Percentiles rank a stretch among this genome's conserved stretches.
phyloP scores from a whole-genome alignment of 2,113 vertebrate genomes.

The Pterocles orientalis region DNA sequence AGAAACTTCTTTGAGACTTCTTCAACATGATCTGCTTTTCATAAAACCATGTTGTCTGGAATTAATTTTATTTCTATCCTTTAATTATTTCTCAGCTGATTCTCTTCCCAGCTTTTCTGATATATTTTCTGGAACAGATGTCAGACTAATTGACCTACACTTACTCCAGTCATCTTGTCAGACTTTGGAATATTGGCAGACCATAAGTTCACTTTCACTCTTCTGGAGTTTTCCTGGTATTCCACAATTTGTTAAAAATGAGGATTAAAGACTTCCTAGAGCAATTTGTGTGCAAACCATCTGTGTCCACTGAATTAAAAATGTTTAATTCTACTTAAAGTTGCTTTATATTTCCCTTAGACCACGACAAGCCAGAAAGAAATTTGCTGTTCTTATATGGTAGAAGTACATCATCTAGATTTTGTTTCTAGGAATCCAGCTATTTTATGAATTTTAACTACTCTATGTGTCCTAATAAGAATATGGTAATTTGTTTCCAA shows the following conservation, averaged over 20 bases:
- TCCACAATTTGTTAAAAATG: not conserved
- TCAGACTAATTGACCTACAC: constrained; percentile 34
- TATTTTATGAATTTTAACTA: not conserved
- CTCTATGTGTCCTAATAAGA: not conserved
- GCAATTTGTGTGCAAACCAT: not conserved
- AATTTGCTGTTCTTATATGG: not conserved
- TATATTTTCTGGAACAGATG: constrained; percentile 45
- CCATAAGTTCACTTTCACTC: not conserved
- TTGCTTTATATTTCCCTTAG: not conserved
- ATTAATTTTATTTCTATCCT: constrained; percentile 48
- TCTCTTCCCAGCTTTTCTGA: constrained; percentile 11
- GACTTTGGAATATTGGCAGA: not conserved
- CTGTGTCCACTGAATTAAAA: not conserved
- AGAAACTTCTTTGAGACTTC: constrained; percentile 52
- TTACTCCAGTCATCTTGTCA: not conserved
- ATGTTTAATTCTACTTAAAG: not conserved
- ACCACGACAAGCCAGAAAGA: not conserved
- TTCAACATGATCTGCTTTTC: constrained; percentile 62
- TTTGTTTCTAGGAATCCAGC: not conserved
- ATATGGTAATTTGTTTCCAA: not conserved
- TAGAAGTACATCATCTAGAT: not conserved
- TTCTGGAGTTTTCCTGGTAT: not conserved
- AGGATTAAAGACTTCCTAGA: constrained; percentile 8
- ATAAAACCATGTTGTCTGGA: constrained; percentile 32
- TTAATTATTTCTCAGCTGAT: constrained; percentile 62